A percentile compares a stretch with the other conserved stretches of the same genome.
phyloP scores from a whole-genome alignment of 2,797 vertebrate genomes.

The Myotis myotis region DNA sequence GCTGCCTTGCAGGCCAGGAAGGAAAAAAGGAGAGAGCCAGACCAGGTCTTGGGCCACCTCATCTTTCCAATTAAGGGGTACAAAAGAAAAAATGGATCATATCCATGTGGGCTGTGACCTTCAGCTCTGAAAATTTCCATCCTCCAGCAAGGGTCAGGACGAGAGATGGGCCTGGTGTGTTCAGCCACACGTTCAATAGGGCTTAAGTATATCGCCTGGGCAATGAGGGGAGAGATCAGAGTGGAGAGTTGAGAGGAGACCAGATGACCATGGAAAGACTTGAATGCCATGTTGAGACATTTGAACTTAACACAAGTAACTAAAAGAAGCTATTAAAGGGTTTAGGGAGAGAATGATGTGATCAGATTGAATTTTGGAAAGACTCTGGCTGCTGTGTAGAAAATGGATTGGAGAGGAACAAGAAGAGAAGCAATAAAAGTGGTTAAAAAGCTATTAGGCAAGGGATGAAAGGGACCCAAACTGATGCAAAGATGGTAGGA shows the following conservation, averaged over 20 bases:
- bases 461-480: neutral
- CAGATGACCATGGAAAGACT: neutral
- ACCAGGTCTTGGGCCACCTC: neutral
- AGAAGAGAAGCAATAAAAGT: neutral
- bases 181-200: neutral
- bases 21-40: neutral
- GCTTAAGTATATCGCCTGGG: neutral
- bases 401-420: neutral
- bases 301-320: constrained; percentile 21
- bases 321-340: neutral
- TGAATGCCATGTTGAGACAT: neutral
- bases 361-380: constrained; percentile 1
- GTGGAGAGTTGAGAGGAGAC: neutral
- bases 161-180: neutral
- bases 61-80: neutral
- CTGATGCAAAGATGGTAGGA: neutral
- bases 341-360: neutral
- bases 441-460: neutral
- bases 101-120: neutral
- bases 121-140: neutral
- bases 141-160: neutral
- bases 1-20: neutral
- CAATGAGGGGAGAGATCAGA: neutral
- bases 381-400: neutral
- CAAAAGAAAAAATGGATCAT: neutral